Evolutionary conservation across 1,140 invertebrate genomes (phyloP), one percentile per base, ranked within the genome.

Genomic region (Gryllus bimaculatus): DNA sequence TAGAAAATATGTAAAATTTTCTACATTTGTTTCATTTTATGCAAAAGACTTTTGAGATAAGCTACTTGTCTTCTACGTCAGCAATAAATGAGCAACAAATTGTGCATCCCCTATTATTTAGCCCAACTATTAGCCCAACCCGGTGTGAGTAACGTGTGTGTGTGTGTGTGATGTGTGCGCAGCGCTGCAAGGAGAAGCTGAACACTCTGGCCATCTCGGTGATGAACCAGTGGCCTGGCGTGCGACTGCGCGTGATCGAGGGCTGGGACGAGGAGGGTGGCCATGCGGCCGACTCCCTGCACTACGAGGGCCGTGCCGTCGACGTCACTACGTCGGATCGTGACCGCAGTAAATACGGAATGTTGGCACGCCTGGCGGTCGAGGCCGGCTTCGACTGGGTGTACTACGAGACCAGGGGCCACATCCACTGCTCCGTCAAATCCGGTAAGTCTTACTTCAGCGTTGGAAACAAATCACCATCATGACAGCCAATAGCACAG

Each of bases 381-480:
- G 95, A 98, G 86, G 96, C 97, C 13, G 97, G 97, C 82, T 99
- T 99, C 90, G 96, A 98, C 89, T 99, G 96, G 97, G 97, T 99
- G 26, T 97, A 95, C 87, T 99, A 98, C 85, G 96, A 98, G 86
- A 94, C 94, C 83, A 90, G 95, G 80, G 92, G 94, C 18, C 95
- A 98, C 84, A 97, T 99, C 83, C 97, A 99, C 86, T 98, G 96
- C 86, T 98, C 96, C 48, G 96, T 98, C 76, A 98, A 97, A 88
- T 97, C 96, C 91, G 97, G 97, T 99, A 89, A 90, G 88, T 48
- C 10, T 20, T 73, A n/a, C 8, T 26, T 49, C 54, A 1, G 26
- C 26, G 26, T 39, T 39, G 26, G 1, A 39, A 39, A 39, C 26
- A 39, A 39, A 39, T 39, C 26, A 39, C 26, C 26, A 39, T 39